Base-by-base conservation (phyloP, 1,140 invertebrate species). In the Drosophila mayri region DNA sequence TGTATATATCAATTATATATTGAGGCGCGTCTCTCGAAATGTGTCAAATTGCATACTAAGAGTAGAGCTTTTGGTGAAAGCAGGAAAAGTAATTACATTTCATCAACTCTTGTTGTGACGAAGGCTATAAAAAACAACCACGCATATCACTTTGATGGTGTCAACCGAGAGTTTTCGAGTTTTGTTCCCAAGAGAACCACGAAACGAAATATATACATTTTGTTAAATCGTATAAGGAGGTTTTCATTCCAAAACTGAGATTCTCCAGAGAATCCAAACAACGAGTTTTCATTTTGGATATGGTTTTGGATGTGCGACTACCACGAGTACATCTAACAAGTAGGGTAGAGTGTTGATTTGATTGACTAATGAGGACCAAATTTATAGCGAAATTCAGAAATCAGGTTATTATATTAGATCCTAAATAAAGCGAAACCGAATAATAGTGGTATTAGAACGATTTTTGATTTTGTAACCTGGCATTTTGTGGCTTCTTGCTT, bases 71-170 rank as follows among this genome's bases (percentile, higher is more conserved):
- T 81, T 61, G 59, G 75, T 65, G 64, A 38, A 63, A 28, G 35
- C 47, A 62, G 35, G 28, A 57, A 47, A 16, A n/a, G 6, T 22
- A 22, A 37, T 22, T 22, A 16, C 84, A 88, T 88, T 87, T 88
- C 80, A 88, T 58, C 43, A 84, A 80, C 77, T 81, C 68, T 90
- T 88, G 84, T 88, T 88, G 85, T 88, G 81, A 87, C 77, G 71
- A 87, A 77, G 71, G 54, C 44, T 76, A 75, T 14, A 65, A 50
- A 64, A 6, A 16, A 10, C 28, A 50, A 81, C 83, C 73, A 90
- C 80, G 78, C 85, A 90, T 90, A 90, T 90, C 85, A 90, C 85
- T 90, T 85, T 85, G 63, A 90, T 67, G 71, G 70, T 86, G 71
- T 81, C 66, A 49, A 71, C 52, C 62, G 35, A 59, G 22, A 52